Conservation (phyloP, 2,113 vertebrate species). For the Rhea pennata region DNA sequence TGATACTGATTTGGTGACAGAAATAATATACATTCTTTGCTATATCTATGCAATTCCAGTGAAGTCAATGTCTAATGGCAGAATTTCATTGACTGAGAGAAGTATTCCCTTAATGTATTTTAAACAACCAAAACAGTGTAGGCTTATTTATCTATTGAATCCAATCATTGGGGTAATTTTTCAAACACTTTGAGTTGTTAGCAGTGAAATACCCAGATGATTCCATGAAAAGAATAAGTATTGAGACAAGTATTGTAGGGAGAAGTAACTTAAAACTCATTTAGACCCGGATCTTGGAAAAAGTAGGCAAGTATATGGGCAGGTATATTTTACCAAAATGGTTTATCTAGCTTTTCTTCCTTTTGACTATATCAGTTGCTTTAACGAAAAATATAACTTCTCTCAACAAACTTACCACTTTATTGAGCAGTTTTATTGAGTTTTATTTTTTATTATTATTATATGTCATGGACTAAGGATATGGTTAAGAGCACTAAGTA, state of each 20-base stretch:
- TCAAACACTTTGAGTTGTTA: background rate
- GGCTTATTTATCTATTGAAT: background rate
- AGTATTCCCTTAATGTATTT: background rate
- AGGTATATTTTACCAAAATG: background rate
- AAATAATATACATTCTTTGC: background rate
- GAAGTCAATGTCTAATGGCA: background rate
- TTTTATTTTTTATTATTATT: background rate
- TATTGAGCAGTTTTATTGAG: background rate
- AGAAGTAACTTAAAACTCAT: background rate
- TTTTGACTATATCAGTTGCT: background rate
- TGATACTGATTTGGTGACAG: background rate
- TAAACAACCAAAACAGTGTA: background rate
- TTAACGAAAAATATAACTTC: background rate
- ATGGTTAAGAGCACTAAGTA: background rate
- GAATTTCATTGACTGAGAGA: background rate
- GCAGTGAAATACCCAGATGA: background rate
- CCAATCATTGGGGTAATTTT: background rate
- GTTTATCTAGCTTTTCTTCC: background rate
- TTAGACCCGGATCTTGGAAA: background rate
- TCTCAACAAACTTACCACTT: background rate
- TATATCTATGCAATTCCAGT: background rate
- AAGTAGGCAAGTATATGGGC: background rate
- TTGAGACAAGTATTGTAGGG: background rate
- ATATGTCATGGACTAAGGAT: background rate
- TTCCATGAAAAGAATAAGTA: background rate